phyloP scores from a whole-genome alignment of 2,113 vertebrate species.

The Tringa solitaria region DNA sequence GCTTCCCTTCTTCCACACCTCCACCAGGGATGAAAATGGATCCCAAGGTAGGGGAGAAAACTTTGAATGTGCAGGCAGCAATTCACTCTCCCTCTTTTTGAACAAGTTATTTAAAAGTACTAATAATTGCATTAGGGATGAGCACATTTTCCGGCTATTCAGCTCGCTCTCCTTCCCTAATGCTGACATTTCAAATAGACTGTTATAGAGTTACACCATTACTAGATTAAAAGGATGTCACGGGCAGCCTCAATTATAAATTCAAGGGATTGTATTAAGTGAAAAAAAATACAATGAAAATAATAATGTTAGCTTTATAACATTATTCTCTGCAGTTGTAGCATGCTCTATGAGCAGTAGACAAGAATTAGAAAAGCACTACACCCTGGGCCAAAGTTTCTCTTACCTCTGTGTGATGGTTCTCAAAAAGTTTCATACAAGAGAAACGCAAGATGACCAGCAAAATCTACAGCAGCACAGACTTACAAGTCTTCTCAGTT shows the following conservation, averaged over 20 bases:
- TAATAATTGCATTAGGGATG: conserved; percentile 37
- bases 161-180: background rate
- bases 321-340: background rate
- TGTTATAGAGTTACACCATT: conserved; percentile 11
- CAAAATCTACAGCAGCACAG: background rate
- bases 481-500: background rate
- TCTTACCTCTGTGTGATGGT: background rate
- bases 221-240: conserved; percentile 39
- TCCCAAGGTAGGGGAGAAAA: background rate
- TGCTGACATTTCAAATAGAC: conserved; percentile 9
- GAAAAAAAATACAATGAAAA: background rate
- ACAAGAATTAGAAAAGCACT: background rate
- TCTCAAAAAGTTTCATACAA: background rate
- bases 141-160: background rate
- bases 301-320: background rate
- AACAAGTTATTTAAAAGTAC: background rate
- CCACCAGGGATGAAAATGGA: background rate
- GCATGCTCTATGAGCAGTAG: background rate
- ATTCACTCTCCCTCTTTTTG: background rate
- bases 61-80: background rate
- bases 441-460: background rate
- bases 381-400: background rate
- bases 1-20: conserved; percentile 38
- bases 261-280: background rate
- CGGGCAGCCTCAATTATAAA: background rate